Conservation (phyloP, 2,888 invertebrate genomes). For the Trypoxylon attenuatum region DNA sequence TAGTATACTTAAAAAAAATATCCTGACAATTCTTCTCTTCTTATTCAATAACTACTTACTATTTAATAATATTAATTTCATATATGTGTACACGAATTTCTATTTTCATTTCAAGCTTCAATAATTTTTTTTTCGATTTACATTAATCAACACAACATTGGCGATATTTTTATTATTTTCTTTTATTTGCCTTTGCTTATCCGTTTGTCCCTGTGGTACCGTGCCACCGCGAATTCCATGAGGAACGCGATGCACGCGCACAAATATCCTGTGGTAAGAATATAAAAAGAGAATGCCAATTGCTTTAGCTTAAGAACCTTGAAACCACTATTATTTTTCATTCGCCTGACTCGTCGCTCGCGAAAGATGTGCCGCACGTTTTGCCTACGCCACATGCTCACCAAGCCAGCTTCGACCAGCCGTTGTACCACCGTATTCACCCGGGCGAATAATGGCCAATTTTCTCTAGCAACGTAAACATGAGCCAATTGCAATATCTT, state of each 20-base stretch:
- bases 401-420: slow-evolving; percentile 37
- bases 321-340: not conserved
- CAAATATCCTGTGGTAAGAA: slow-evolving; percentile 20
- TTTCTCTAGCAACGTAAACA: slow-evolving; percentile 35
- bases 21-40: no score
- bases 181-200: not conserved
- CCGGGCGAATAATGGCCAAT: slow-evolving; percentile 46
- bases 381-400: slow-evolving; percentile 21
- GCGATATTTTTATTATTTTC: not conserved
- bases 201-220: not conserved
- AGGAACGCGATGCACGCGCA: slow-evolving; percentile 22
- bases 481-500: slow-evolving; percentile 12
- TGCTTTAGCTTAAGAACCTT: slow-evolving; percentile 20
- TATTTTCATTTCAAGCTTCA: no score
- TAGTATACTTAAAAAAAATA: no score
- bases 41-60: no score
- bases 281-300: slow-evolving; percentile 31
- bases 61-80: no score
- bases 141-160: not conserved
- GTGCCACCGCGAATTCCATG: slow-evolving; percentile 11
- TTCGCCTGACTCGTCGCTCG: not conserved
- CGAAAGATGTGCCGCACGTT: not conserved
- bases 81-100: no score
- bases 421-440: slow-evolving; percentile 32
- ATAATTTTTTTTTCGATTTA: no score